Conservation (phyloP, 2,113 vertebrate genomes). For the Piaya cayana region DNA sequence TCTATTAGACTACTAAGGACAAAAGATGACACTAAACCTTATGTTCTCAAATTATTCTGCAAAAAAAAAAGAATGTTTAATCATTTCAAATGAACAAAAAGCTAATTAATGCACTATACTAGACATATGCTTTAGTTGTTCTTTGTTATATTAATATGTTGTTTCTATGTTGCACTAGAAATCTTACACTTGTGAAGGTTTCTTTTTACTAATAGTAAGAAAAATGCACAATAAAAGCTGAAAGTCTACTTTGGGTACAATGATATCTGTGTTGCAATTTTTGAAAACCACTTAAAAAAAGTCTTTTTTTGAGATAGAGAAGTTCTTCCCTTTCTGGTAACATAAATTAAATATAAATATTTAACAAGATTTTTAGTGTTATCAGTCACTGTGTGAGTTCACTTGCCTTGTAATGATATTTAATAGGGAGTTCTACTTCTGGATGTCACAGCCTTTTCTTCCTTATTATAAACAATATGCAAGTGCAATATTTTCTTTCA, state of each 20-base stretch:
- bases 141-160: background rate
- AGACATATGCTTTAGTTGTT: background rate
- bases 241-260: background rate
- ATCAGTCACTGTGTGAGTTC: background rate
- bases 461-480: background rate
- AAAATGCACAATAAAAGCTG: background rate
- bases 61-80: background rate
- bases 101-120: background rate
- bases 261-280: background rate
- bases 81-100: background rate
- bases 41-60: background rate
- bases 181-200: background rate
- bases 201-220: fast-evolving
- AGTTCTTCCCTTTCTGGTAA: background rate
- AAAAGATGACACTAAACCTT: background rate
- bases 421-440: background rate
- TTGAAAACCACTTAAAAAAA: background rate
- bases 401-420: background rate
- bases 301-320: background rate
- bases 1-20: background rate
- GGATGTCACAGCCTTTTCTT: background rate
- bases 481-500: background rate
- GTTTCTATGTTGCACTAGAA: background rate
- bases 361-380: background rate
- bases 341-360: background rate